Percentiles rank a stretch among this genome's conserved stretches.
phyloP scores from a whole-genome alignment of 2,797 vertebrate species.

The Peromyscus attwateri region DNA sequence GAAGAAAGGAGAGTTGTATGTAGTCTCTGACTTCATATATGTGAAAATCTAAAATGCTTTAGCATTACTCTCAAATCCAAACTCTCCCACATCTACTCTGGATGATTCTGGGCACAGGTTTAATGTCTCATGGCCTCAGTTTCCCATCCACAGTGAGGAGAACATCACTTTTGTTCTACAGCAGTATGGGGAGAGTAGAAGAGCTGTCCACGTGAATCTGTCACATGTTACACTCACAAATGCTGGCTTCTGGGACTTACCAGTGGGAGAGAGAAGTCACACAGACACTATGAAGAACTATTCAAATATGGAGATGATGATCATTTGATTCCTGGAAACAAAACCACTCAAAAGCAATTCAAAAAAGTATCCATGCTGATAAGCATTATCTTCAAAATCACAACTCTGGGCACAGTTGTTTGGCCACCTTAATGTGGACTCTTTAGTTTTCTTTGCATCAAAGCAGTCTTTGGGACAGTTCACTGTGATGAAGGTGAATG shows the following conservation, averaged over 20 bases:
- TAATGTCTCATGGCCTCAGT: neutral
- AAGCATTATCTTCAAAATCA: neutral
- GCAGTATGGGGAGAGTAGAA: neutral
- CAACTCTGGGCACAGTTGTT: neutral
- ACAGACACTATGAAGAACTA: neutral
- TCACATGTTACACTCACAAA: neutral
- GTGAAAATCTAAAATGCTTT: neutral
- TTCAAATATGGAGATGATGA: neutral
- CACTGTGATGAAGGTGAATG: slow-evolving; percentile 53
- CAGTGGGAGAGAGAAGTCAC: neutral
- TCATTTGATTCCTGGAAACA: neutral
- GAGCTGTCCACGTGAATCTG: neutral
- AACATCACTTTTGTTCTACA: neutral
- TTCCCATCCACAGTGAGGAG: neutral
- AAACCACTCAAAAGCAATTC: neutral
- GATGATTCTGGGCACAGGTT: neutral
- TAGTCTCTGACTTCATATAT: neutral
- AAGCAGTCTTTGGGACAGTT: slow-evolving; percentile 50
- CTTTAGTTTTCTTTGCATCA: slow-evolving; percentile 29
- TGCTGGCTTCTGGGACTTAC: neutral
- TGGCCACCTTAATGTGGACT: neutral
- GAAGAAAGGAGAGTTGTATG: neutral
- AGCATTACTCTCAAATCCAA: neutral
- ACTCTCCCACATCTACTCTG: neutral
- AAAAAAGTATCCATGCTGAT: neutral